Evolutionary conservation across 1,140 invertebrate species (phyloP).

Genomic region (Sminthurides bifidus): DNA sequence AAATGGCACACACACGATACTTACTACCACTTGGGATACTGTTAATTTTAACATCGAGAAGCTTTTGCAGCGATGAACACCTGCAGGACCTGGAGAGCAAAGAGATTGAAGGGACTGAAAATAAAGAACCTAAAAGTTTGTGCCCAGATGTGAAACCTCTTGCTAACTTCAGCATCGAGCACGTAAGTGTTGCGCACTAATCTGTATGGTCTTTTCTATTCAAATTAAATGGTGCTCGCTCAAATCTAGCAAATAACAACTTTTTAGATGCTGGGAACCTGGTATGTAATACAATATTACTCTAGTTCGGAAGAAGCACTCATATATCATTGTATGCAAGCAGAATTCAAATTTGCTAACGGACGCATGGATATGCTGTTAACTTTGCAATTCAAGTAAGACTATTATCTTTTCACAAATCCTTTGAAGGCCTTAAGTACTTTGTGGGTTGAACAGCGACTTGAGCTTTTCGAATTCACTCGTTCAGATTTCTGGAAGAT

Average conservation of each 20-base stretch:
- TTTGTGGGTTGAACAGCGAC: not conserved
- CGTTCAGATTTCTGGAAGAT: conserved; percentile 54
- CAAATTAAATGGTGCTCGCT: too few species aligned
- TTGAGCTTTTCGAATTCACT: not conserved
- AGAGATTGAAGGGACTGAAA: too few species aligned
- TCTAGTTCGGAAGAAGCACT: conserved; percentile 70
- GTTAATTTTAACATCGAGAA: too few species aligned
- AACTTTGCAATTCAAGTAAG: conserved; percentile 64
- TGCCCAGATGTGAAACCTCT: conserved; percentile 26
- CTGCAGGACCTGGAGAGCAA: too few species aligned
- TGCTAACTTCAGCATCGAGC: conserved; percentile 28
- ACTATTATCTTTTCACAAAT: not conserved
- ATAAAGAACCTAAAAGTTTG: too few species aligned
- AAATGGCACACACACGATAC: too few species aligned
- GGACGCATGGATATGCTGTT: conserved; percentile 50
- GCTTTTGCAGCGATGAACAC: too few species aligned
- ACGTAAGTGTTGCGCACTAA: conserved; percentile 16
- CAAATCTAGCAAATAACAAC: too few species aligned
- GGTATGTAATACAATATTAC: conserved; percentile 75
- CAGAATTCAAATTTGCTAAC: conserved; percentile 52
- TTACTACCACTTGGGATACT: too few species aligned
- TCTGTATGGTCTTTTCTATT: too few species aligned
- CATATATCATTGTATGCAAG: conserved; percentile 64
- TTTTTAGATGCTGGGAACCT: conserved; percentile 57
- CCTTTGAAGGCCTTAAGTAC: not conserved